These are phyloP conservation scores for Pica pica DNA, from an alignment of 2,113 vertebrate genomes.

Conservation along the genomic window DNA sequence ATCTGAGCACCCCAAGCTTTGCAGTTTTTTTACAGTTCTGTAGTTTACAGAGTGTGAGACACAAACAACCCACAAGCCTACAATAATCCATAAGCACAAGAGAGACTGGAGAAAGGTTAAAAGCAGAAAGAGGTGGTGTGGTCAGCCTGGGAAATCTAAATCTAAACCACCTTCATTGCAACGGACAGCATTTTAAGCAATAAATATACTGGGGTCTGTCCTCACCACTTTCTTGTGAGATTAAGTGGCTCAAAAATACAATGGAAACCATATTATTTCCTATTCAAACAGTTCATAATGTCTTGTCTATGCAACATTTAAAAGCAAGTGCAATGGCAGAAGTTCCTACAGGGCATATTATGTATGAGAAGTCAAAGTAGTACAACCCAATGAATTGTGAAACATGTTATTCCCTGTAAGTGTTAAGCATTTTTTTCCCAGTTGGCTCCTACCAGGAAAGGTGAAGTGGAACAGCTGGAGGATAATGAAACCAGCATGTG, in stretches of 20 bases:
- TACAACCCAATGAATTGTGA: conserved; percentile 41
- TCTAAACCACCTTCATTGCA: not conserved
- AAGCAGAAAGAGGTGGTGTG: not conserved
- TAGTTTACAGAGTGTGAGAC: not conserved
- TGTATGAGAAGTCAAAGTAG: conserved; percentile 8
- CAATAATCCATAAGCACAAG: not conserved
- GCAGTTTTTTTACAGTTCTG: not conserved
- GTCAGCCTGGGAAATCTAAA: not conserved
- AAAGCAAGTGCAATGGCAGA: not conserved
- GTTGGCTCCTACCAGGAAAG: conserved; percentile 59
- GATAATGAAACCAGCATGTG: conserved; percentile 68
- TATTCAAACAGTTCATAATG: not conserved
- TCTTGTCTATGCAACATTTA: not conserved
- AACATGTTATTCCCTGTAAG: conserved; percentile 45
- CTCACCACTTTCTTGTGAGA: not conserved
- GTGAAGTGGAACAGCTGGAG: conserved; percentile 65
- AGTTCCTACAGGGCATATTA: conserved; percentile 24
- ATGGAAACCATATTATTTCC: not conserved
- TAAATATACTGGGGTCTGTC: not conserved
- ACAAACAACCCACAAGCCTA: not conserved
- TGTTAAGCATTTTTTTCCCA: conserved; percentile 41
- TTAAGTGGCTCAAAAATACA: not conserved
- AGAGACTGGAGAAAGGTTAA: not conserved
- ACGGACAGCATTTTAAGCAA: not conserved
- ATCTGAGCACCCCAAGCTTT: not conserved